Percentiles rank a stretch among this genome's conserved stretches.
These are phyloP conservation scores for Salminus brasiliensis DNA, from an alignment of 2,113 vertebrate species.

Conservation along the genomic window DNA sequence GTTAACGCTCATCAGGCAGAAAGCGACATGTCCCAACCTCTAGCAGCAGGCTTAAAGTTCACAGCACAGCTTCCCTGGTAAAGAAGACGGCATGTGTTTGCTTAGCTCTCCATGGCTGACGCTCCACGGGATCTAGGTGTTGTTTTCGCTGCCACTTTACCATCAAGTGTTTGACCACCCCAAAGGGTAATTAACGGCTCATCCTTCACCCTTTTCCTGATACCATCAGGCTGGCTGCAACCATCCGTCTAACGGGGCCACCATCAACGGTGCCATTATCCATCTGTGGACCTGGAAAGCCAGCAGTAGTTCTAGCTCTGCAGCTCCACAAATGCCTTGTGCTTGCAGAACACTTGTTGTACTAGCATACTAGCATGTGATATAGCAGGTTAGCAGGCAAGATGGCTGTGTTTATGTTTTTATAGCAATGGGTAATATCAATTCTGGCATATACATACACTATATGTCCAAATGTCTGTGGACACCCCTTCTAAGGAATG, in stretches of 20 bases:
- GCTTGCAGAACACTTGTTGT: background rate
- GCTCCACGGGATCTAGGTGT: slow-evolving; percentile 20
- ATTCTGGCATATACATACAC: no score
- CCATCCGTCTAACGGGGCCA: slow-evolving; percentile 48
- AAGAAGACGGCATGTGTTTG: slow-evolving; percentile 15
- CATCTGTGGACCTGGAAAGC: no score
- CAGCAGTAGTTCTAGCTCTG: no score
- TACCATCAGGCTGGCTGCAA: slow-evolving; percentile 49
- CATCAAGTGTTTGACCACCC: slow-evolving; percentile 47
- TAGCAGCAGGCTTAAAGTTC: slow-evolving; percentile 5
- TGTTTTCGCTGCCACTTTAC: slow-evolving; percentile 50
- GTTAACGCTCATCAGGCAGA: slow-evolving; percentile 1
- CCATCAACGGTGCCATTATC: slow-evolving; percentile 55
- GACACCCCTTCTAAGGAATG: no score
- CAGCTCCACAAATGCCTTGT: no score
- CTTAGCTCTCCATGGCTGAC: slow-evolving; percentile 28
- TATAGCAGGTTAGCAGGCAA: no score
- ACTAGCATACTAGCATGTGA: no score
- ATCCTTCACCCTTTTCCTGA: slow-evolving; percentile 36
- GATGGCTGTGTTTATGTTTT: no score
- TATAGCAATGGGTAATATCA: no score
- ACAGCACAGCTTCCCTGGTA: background rate
- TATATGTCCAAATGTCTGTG: no score
- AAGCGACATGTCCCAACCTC: slow-evolving; percentile 4
- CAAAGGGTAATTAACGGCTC: slow-evolving; percentile 44